A percentile compares a stretch with the other conserved stretches of the same genome.
Evolutionary conservation across 2,888 invertebrate species (phyloP).

Genomic region (Amphiduros pacificus): DNA sequence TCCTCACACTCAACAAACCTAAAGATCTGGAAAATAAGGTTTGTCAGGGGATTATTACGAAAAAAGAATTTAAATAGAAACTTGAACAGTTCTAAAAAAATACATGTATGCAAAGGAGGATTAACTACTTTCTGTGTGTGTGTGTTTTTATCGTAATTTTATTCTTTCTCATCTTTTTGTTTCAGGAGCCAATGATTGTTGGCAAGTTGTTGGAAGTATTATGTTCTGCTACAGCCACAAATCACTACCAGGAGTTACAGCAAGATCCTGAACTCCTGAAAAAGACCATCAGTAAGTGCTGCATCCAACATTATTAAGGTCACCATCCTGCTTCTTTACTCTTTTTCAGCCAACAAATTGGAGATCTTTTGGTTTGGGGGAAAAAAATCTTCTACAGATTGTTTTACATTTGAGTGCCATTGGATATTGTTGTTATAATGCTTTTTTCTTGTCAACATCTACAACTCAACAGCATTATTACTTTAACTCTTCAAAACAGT

Average conservation of each 20-base stretch:
- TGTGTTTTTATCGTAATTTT: background rate
- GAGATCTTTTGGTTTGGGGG: background rate
- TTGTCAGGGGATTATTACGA: no score
- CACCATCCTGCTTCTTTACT: background rate
- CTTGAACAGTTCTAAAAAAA: no score
- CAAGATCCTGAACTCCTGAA: slow-evolving; percentile 15
- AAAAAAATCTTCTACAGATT: background rate
- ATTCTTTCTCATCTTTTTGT: background rate
- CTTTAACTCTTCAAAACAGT: no score
- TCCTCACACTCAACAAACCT: slow-evolving; percentile 9
- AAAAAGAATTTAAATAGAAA: no score
- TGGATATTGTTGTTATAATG: background rate
- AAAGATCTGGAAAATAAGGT: slow-evolving; percentile 13
- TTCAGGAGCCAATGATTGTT: background rate
- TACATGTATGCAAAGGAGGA: no score
- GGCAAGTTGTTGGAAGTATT: slow-evolving; percentile 8
- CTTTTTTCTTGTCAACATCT: background rate
- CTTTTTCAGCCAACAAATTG: background rate
- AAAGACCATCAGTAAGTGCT: slow-evolving; percentile 15
- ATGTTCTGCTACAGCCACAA: slow-evolving; percentile 12
- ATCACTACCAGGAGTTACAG: slow-evolving; percentile 12
- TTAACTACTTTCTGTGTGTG: background rate
- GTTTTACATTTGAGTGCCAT: background rate
- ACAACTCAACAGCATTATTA: no score
- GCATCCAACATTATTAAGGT: background rate